Evolutionary conservation across 2,797 vertebrate species (phyloP), one percentile per base, ranked within the genome.

Genomic region (Champsocephalus esox): DNA sequence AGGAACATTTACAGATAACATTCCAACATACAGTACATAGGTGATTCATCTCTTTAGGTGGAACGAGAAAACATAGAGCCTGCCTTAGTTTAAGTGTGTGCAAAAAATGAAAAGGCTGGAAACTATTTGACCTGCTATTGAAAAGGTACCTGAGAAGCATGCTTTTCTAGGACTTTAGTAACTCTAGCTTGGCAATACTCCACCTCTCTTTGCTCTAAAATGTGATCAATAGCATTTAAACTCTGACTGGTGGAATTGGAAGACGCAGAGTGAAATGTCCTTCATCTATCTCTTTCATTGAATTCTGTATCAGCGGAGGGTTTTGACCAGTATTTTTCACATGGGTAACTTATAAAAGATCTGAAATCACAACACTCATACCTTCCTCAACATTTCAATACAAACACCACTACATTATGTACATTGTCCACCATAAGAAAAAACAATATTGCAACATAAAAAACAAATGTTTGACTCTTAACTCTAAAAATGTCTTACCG

Each of bases 201-300:
- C 61, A 69, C 57, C 55, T 79, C 70, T 55, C 50, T 70, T 43
- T 81, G 79, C 75, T 81, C 54, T 61, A 62, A 77, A 88, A 83
- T 80, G 57, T 70, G 85, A 93, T 92, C 88, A 80, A 91, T 88
- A 92, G 60, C 73, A 85, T 92, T 92, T 91, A 87, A 93, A 91
- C 72, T 77, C 75, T 79, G 72, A 81, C 86, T 77, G 82, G 83
- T 69, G 77, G 76, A 77, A 83, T 34, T 75, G 77, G 70, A 74
- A 49, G 58, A 64, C 59, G 66, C 12, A 7, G 19, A 88, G 75
- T 73, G 65, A 88, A 89, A 91, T 88, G 73, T 79, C 79, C 86
- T 58, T 59, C 77, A 70, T 83, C 80, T 78, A 67, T 79, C 60
- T 66, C 34, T 66, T 86, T 87, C 73, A 77, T 87, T 82, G 52